These are phyloP conservation scores for Drosophila sulfurigaster DNA, from an alignment of 1,140 invertebrate species.

Conservation along the genomic window DNA sequence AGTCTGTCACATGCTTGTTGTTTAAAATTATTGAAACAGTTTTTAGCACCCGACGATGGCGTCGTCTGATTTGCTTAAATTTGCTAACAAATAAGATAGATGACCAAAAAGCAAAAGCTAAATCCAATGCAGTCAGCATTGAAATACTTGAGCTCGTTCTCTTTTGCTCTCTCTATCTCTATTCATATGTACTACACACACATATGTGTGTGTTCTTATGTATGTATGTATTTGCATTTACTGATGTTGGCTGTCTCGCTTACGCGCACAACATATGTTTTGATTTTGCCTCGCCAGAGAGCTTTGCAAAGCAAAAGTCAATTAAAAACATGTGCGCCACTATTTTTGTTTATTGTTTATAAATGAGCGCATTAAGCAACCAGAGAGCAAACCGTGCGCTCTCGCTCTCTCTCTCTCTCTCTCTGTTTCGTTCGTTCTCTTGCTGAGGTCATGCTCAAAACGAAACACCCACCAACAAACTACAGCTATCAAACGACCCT, in stretches of 20 bases:
- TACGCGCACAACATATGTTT: slow-evolving; percentile 64
- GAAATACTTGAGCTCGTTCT: slow-evolving; percentile 31
- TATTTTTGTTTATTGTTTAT: slow-evolving; percentile 84
- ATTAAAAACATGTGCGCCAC: slow-evolving; percentile 82
- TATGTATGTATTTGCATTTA: slow-evolving; percentile 19
- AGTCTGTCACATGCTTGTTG: not conserved
- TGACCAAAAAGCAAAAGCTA: slow-evolving; percentile 8
- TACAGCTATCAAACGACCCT: slow-evolving; percentile 52
- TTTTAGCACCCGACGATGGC: slow-evolving; percentile 5
- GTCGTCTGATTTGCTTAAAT: slow-evolving; percentile 26
- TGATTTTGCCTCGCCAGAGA: slow-evolving; percentile 46
- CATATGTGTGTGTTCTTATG: not conserved
- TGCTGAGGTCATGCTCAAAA: slow-evolving; percentile 65
- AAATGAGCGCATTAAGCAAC: slow-evolving; percentile 67
- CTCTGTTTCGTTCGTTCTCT: slow-evolving; percentile 36
- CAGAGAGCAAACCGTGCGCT: not conserved
- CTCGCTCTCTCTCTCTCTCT: slow-evolving; percentile 20
- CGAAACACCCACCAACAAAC: slow-evolving; percentile 51
- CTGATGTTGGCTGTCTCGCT: slow-evolving; percentile 38
- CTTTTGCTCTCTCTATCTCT: slow-evolving; percentile 33
- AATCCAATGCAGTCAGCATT: slow-evolving; percentile 39
- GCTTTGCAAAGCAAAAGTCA: slow-evolving; percentile 59
- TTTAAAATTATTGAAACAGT: not conserved
- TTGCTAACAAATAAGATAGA: slow-evolving; percentile 20
- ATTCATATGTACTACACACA: not conserved